Evolutionary conservation across 2,113 vertebrate genomes (phyloP).

Genomic region (Indri indri): DNA sequence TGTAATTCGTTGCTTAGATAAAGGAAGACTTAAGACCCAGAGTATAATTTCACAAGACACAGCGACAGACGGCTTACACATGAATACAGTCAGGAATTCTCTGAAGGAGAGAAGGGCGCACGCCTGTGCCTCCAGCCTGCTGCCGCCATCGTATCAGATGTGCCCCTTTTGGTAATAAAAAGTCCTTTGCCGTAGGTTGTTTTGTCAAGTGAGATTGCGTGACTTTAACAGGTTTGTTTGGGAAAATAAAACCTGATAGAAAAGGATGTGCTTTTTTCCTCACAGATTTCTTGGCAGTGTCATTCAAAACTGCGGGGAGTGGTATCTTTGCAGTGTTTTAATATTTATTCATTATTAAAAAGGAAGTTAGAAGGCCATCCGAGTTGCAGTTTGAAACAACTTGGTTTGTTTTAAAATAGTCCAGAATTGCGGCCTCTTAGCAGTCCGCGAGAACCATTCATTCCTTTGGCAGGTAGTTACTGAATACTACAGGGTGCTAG

Average conservation of each 20-base stretch:
- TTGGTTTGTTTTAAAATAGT: not conserved
- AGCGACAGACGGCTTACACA: constrained; percentile 63
- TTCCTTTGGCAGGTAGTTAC: not conserved
- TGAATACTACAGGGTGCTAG: not conserved
- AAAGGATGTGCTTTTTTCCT: not conserved
- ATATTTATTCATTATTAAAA: not conserved
- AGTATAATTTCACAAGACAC: constrained; percentile 57
- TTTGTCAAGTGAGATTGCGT: constrained; percentile 57
- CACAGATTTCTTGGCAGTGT: not conserved
- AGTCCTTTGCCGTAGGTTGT: constrained; percentile 64
- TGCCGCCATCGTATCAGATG: constrained; percentile 55
- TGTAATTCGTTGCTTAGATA: constrained; percentile 67
- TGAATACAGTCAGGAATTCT: constrained; percentile 3
- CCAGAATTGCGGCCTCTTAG: not conserved
- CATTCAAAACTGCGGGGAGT: not conserved
- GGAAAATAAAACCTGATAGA: constrained; percentile 71
- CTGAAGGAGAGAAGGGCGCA: constrained; percentile 59
- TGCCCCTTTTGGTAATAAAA: constrained; percentile 60
- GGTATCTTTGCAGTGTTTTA: not conserved
- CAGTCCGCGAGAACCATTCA: not conserved
- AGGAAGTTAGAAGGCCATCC: not conserved
- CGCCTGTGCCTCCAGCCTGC: constrained; percentile 46
- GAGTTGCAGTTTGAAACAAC: not conserved
- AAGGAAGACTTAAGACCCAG: constrained; percentile 75
- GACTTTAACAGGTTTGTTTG: not conserved